phyloP scores from a whole-genome alignment of 1,140 invertebrate genomes.

The Sinella curviseta region DNA sequence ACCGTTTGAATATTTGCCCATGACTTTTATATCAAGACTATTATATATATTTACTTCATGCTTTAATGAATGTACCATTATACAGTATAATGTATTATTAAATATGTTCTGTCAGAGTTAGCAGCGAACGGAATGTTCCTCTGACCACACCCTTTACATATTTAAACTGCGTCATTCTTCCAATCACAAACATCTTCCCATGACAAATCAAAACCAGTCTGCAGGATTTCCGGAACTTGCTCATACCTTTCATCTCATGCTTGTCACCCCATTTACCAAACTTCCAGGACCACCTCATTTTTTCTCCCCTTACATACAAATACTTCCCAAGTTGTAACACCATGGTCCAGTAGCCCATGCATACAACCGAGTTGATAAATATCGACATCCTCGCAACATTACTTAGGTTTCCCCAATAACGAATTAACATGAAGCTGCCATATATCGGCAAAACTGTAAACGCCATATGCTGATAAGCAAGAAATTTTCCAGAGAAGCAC shows the following conservation, averaged over 20 bases:
- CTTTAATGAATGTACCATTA: no score
- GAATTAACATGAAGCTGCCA: background rate
- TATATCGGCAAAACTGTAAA: background rate
- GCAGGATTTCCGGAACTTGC: background rate
- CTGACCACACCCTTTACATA: no score
- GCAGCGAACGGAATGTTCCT: no score
- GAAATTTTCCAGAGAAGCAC: background rate
- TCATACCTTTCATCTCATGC: background rate
- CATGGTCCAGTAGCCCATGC: background rate
- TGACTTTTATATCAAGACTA: no score
- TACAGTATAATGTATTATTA: no score
- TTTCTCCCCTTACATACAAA: background rate
- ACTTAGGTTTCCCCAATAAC: background rate
- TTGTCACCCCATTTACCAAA: background rate
- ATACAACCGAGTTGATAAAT: background rate
- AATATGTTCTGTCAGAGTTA: no score
- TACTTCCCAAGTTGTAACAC: background rate
- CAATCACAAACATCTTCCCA: background rate
- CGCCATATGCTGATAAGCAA: background rate
- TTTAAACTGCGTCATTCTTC: no score
- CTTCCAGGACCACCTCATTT: background rate
- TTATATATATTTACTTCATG: no score
- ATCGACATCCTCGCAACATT: background rate
- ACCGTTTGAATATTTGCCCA: no score
- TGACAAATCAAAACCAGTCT: background rate